A percentile compares a stretch with the other conserved stretches of the same genome.
Conservation (phyloP, 30 jellyfish, hydroid and myxozoan genomes). For the Phacellophora camtschatica region DNA sequence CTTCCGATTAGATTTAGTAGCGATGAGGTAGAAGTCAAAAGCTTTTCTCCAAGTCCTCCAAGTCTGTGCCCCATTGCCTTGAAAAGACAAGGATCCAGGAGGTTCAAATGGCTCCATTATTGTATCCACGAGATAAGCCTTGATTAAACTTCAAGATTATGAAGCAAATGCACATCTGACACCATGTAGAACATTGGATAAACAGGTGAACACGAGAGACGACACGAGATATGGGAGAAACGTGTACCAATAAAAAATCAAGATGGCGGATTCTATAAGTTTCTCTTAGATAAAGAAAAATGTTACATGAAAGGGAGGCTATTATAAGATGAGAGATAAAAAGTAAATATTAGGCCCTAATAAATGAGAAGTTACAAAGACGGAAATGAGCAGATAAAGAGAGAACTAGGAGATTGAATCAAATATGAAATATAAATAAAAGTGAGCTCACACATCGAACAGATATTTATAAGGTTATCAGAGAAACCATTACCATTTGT, state of each 20-base stretch:
- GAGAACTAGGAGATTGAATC: not conserved
- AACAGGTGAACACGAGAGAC: not conserved
- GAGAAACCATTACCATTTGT: too few relatives aligned
- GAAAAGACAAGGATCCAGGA: constrained; percentile 44
- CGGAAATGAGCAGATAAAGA: not conserved
- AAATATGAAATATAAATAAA: not conserved
- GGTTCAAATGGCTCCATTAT: constrained; percentile 26
- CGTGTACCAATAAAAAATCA: not conserved
- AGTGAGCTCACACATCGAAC: not conserved
- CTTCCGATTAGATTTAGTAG: constrained; percentile 48
- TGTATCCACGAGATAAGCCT: not conserved
- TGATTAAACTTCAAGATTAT: not conserved
- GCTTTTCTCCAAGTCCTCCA: constrained; percentile 53
- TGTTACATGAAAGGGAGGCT: not conserved
- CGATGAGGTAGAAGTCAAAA: constrained; percentile 42
- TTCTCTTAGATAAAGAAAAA: not conserved
- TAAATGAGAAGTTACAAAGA: not conserved
- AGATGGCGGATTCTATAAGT: not conserved
- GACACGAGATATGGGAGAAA: not conserved
- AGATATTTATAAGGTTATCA: too few relatives aligned
- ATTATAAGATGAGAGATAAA: not conserved
- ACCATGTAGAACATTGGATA: constrained; percentile 6
- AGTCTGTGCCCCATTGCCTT: constrained; percentile 54
- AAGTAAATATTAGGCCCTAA: not conserved
- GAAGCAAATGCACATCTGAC: constrained; percentile 28